Percentiles rank a stretch among this genome's conserved stretches.
phyloP scores from a whole-genome alignment of 1,140 invertebrate genomes.

The Drosophila mayri region DNA sequence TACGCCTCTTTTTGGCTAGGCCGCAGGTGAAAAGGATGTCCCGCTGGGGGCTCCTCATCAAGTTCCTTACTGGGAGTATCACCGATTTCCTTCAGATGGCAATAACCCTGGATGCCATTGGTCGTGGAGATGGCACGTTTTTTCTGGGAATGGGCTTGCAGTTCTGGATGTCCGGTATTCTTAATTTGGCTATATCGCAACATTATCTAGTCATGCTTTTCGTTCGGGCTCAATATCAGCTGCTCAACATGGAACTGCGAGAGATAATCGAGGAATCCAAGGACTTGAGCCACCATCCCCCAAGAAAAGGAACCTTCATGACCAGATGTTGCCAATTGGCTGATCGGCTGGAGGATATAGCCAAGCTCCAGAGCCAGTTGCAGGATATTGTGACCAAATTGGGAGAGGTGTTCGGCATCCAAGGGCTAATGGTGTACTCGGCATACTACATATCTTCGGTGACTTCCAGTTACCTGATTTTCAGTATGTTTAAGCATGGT shows the following conservation, averaged over 20 bases:
- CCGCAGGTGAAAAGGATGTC: slow-evolving; percentile 18
- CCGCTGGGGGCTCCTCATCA: slow-evolving; percentile 9
- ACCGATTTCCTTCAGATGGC: slow-evolving; percentile 12
- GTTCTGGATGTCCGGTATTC: slow-evolving; percentile 4
- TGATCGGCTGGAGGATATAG: slow-evolving; percentile 23
- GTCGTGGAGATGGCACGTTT: neutral
- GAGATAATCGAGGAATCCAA: slow-evolving; percentile 11
- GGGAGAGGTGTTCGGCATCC: slow-evolving; percentile 7
- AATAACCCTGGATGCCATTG: neutral
- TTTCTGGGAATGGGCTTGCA: neutral
- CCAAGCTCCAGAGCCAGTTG: slow-evolving; percentile 15
- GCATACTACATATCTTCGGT: slow-evolving; percentile 26
- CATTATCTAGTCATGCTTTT: slow-evolving; percentile 21
- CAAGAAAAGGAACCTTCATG: slow-evolving; percentile 17
- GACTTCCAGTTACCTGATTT: slow-evolving; percentile 2
- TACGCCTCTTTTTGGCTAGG: neutral
- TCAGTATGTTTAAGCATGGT: neutral
- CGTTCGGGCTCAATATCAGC: slow-evolving; percentile 21
- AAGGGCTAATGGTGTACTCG: slow-evolving; percentile 9
- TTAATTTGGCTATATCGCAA: slow-evolving; percentile 21
- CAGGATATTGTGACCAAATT: neutral
- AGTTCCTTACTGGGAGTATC: neutral
- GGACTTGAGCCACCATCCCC: neutral
- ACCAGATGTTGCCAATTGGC: slow-evolving; percentile 34
- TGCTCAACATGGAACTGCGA: slow-evolving; percentile 25